These are phyloP conservation scores for Pelochelys cantorii DNA, from an alignment of 2,797 vertebrate species.

Conservation along the genomic window DNA sequence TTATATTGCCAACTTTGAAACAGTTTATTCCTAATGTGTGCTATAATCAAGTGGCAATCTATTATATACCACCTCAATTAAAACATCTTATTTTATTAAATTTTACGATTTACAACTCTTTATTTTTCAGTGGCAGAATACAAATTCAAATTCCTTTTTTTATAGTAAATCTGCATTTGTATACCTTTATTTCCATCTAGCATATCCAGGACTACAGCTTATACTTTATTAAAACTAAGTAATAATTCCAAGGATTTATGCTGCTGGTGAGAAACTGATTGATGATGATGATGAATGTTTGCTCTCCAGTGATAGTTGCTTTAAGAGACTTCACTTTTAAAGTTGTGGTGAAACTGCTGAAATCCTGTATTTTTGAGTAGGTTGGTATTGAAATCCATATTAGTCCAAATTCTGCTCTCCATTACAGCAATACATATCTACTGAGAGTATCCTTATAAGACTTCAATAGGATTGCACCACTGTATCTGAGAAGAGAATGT, in stretches of 20 bases:
- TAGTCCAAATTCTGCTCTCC: constrained; percentile 50
- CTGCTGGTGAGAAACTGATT: constrained; percentile 51
- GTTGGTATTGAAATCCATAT: constrained; percentile 64
- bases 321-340: constrained; percentile 65
- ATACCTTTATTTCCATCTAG: not conserved
- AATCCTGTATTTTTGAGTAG: constrained; percentile 63
- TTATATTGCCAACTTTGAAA: not conserved
- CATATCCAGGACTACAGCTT: not conserved
- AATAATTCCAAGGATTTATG: constrained; percentile 39
- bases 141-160: not conserved
- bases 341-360: constrained; percentile 35
- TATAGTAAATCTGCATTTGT: not conserved
- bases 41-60: not conserved
- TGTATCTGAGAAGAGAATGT: not conserved
- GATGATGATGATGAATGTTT: constrained; percentile 44
- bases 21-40: not conserved
- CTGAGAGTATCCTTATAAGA: not conserved
- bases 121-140: not conserved
- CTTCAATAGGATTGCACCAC: not conserved
- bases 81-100: not conserved
- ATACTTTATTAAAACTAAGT: not conserved
- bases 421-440: not conserved
- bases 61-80: not conserved
- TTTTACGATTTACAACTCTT: not conserved
- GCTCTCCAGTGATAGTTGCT: constrained; percentile 25